Conservation (phyloP, 2,797 vertebrate species). For the Alouatta caraya region DNA sequence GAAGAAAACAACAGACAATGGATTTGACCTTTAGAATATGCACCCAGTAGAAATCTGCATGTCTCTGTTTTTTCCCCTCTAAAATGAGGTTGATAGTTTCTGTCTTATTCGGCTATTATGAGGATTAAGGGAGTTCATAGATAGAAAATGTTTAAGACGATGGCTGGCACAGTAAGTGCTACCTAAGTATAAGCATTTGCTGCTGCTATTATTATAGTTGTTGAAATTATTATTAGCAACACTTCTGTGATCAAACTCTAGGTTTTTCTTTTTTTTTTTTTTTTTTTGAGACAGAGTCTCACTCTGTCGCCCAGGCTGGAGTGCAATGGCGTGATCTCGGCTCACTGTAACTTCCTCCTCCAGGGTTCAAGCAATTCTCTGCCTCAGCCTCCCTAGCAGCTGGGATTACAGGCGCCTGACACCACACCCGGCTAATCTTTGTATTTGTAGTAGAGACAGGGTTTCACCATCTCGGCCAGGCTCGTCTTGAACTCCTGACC, state of each 20-base stretch:
- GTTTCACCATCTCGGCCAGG: not conserved
- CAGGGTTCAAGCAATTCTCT: not conserved
- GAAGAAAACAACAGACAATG: not conserved
- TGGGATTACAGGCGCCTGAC: not conserved
- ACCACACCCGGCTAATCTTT: not conserved
- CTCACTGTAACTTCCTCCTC: not conserved
- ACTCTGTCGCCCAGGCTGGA: not conserved
- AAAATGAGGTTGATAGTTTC: not conserved
- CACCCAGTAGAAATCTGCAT: not conserved
- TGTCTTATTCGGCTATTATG: not conserved
- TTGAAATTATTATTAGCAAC: not conserved
- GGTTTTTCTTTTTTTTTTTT: not conserved
- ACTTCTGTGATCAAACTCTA: not conserved
- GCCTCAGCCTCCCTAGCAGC: not conserved
- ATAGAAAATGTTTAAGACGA: not conserved
- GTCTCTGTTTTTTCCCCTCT: not conserved
- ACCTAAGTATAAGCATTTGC: fast-evolving
- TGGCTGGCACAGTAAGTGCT: not conserved
- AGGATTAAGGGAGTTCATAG: too few species aligned
- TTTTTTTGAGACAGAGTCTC: not conserved
- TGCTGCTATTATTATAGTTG: not conserved
- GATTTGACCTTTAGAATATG: not conserved
- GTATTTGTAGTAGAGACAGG: not conserved
- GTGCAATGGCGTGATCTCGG: not conserved
- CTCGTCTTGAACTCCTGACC: not conserved